These are phyloP conservation scores for Brotula barbata DNA, from an alignment of 2,797 vertebrate genomes.

Conservation along the genomic window DNA sequence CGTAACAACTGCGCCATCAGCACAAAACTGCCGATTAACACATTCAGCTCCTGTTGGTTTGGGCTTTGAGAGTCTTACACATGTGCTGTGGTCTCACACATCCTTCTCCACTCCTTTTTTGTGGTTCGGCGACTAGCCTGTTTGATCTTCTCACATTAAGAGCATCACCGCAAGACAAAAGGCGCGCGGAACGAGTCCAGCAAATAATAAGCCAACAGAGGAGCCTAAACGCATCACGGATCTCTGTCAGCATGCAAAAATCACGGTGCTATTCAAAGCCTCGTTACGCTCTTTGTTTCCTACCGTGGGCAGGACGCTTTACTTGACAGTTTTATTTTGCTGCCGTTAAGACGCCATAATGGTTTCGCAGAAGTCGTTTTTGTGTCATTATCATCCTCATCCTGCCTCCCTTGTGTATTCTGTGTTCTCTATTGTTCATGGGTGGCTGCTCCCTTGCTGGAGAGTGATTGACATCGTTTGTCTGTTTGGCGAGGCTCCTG, in stretches of 20 bases:
- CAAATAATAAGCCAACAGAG: constrained; percentile 38
- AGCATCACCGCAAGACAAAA: constrained; percentile 41
- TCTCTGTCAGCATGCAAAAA: constrained; percentile 30
- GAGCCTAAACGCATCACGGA: constrained; percentile 27
- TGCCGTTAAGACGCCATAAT: constrained; percentile 48
- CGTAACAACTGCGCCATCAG: constrained; percentile 53
- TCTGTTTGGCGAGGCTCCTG: constrained; percentile 57
- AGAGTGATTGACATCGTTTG: constrained; percentile 66
- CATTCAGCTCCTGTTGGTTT: constrained; percentile 26
- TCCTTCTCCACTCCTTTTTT: constrained; percentile 33
- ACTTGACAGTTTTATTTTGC: constrained; percentile 32
- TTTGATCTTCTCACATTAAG: constrained; percentile 67
- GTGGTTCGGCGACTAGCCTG: constrained; percentile 44
- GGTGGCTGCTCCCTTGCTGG: constrained; percentile 44
- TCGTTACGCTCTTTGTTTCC: constrained; percentile 54
- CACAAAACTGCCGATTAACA: constrained; percentile 51
- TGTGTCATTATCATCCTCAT: constrained; percentile 38
- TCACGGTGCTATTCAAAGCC: constrained; percentile 40
- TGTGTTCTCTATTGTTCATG: constrained; percentile 51
- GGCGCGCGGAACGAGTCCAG: constrained; percentile 13
- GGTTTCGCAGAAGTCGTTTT: constrained; percentile 49
- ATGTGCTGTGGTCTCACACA: constrained; percentile 51
- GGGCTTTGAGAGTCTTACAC: constrained; percentile 36
- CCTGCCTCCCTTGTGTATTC: constrained; percentile 43
- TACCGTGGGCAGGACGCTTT: constrained; percentile 23